A percentile compares a stretch with the other conserved stretches of the same genome.
These are phyloP conservation scores for Rousettus madagascariensis DNA, from an alignment of 2,797 vertebrate species.

Conservation along the genomic window DNA sequence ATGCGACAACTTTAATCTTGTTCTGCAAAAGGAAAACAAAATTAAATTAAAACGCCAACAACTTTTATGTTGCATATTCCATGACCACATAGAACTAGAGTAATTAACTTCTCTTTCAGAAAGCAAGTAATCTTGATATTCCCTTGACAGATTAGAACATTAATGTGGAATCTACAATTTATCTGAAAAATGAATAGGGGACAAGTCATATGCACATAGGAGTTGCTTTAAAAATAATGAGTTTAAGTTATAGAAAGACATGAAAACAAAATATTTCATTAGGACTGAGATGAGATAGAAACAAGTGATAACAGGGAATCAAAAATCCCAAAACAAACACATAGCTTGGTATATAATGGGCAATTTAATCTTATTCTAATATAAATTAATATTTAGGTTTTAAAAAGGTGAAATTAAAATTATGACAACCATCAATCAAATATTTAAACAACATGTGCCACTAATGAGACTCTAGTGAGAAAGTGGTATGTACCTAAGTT, in stretches of 20 bases:
- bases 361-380: not conserved
- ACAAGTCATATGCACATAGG: not conserved
- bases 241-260: slow-evolving; percentile 2
- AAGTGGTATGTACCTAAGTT: not conserved
- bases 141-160: not conserved
- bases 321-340: not conserved
- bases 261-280: slow-evolving; percentile 17
- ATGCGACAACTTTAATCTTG: slow-evolving; percentile 99
- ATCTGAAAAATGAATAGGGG: not conserved
- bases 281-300: not conserved
- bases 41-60: slow-evolving; percentile 47
- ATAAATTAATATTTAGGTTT: not conserved
- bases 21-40: slow-evolving; percentile 87
- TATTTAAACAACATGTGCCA: slow-evolving; percentile 18
- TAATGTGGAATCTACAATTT: slow-evolving; percentile 20
- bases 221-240: slow-evolving; percentile 36
- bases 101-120: slow-evolving; percentile 26
- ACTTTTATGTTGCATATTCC: not conserved
- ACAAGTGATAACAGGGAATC: not conserved
- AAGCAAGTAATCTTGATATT: slow-evolving; percentile 35
- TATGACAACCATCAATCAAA: not conserved
- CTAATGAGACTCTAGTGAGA: not conserved
- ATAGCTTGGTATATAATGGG: not conserved
- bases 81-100: not conserved
- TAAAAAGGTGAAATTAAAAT: not conserved